Evolutionary conservation across 35 echinoderm and acorn worm species (phyloP).

Genomic region (Ptychodera flava): DNA sequence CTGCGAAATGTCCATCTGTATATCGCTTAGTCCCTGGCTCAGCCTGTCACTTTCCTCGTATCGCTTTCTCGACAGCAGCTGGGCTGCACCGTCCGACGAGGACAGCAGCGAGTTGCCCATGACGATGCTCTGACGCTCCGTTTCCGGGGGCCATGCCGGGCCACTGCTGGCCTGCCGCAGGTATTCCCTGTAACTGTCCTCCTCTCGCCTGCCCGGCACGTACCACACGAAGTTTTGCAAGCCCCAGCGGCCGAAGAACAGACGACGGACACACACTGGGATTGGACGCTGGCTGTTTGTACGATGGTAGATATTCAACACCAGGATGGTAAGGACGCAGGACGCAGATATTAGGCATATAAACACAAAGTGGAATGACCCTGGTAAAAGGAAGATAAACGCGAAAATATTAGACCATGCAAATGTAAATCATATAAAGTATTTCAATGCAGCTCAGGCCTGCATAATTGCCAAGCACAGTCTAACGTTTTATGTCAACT

Average conservation of each 20-base stretch:
- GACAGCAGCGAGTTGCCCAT: not conserved
- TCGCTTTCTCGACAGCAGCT: not conserved
- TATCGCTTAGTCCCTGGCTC: not conserved
- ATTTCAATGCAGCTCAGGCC: not conserved
- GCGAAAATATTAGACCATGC: not conserved
- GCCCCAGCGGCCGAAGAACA: not conserved
- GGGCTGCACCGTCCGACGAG: not conserved
- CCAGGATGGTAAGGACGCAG: not conserved
- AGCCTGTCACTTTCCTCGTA: not conserved
- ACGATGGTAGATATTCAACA: not conserved
- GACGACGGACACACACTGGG: not conserved
- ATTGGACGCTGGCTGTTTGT: not conserved
- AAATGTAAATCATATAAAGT: not conserved
- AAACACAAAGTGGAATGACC: not conserved
- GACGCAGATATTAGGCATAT: not conserved
- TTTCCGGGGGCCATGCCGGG: not conserved
- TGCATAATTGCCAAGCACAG: too few species aligned
- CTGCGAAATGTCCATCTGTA: not conserved
- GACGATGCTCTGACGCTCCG: not conserved
- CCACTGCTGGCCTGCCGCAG: not conserved
- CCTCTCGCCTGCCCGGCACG: not conserved
- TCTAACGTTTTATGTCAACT: too few species aligned
- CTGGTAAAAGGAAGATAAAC: not conserved
- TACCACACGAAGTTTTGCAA: not conserved
- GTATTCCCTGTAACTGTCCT: not conserved